Percentiles rank a stretch among this genome's conserved stretches.
These are phyloP conservation scores for Argyrosomus japonicus DNA, from an alignment of 2,113 vertebrate genomes.

Conservation along the genomic window DNA sequence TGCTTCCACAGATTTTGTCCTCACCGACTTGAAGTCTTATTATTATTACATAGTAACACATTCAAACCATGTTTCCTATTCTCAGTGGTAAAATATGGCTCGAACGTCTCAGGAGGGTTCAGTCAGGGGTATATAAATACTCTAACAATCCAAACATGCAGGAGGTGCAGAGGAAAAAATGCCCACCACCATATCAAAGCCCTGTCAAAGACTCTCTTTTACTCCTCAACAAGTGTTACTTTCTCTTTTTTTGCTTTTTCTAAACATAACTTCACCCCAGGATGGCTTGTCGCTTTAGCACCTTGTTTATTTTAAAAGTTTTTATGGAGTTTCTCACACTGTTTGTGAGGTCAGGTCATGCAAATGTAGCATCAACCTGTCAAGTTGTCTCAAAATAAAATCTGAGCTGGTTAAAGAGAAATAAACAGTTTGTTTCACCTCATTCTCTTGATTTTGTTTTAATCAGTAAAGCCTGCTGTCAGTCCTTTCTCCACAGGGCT, in stretches of 20 bases:
- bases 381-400: background rate
- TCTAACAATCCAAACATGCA: background rate
- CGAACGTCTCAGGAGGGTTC: background rate
- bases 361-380: background rate
- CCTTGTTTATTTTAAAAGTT: background rate
- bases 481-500: background rate
- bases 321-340: background rate
- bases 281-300: background rate
- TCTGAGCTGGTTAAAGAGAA: background rate
- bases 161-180: background rate
- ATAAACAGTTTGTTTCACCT: background rate
- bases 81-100: no score
- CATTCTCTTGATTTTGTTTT: slow-evolving; percentile 6
- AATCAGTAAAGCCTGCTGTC: slow-evolving; percentile 34
- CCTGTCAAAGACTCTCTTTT: background rate
- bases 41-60: background rate
- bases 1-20: background rate
- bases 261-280: background rate
- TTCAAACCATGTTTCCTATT: background rate
- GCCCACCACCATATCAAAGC: background rate
- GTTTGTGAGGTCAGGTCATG: background rate
- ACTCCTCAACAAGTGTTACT: background rate
- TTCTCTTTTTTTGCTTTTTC: background rate
- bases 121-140: background rate
- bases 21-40: background rate